Percentiles rank a stretch among this genome's conserved stretches.
Conservation (phyloP, 2,888 invertebrate genomes). For the Pyrrhosoma nymphula region DNA sequence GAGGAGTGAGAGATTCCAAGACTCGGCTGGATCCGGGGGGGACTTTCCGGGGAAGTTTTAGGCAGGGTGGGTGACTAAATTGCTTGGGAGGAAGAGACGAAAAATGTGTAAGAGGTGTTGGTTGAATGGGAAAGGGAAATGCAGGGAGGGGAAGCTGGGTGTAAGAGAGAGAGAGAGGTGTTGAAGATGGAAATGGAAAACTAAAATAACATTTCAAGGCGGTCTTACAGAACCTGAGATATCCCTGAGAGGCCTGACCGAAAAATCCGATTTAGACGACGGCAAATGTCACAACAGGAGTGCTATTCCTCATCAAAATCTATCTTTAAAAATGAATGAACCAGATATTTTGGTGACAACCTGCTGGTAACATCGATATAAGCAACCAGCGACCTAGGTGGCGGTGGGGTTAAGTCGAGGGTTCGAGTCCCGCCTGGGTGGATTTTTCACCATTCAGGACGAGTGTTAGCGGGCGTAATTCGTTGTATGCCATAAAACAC, state of each 20-base stretch:
- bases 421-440: too few species aligned
- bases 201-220: not conserved
- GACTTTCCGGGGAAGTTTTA: too few species aligned
- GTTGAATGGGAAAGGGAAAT: not conserved
- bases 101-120: not conserved
- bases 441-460: too few species aligned
- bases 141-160: not conserved
- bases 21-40: not conserved
- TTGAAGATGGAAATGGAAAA: not conserved
- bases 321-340: too few species aligned
- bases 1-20: not conserved
- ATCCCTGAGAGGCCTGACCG: not conserved
- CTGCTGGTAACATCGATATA: too few species aligned
- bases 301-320: too few species aligned
- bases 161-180: too few species aligned
- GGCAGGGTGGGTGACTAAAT: not conserved
- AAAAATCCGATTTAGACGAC: not conserved
- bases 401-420: too few species aligned
- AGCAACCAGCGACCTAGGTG: too few species aligned
- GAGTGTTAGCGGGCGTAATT: too few species aligned
- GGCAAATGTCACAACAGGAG: not conserved
- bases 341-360: too few species aligned
- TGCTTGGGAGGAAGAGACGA: not conserved
- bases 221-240: not conserved
- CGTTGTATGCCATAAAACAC: too few species aligned